phyloP scores from a whole-genome alignment of 1,140 invertebrate species.

The Drosophila azteca region DNA sequence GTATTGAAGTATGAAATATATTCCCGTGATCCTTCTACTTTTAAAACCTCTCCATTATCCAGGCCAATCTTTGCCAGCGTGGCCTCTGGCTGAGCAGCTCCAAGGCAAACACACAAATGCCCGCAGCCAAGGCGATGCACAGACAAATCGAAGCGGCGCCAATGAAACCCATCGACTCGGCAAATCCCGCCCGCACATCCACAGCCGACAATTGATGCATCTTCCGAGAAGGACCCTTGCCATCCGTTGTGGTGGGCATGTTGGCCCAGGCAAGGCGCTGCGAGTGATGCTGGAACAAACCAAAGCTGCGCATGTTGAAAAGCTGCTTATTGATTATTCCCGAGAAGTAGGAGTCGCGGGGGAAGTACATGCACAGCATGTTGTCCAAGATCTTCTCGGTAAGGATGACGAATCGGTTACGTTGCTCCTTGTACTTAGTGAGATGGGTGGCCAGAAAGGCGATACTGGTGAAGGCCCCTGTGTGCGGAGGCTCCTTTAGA shows the following conservation, averaged over 20 bases:
- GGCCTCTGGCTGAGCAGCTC: constrained; percentile 28
- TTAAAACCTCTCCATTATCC: constrained; percentile 15
- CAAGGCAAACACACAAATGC: constrained; percentile 32
- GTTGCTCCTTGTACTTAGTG: constrained; percentile 2
- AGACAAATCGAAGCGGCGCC: constrained; percentile 48
- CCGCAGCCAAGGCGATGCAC: constrained; percentile 4
- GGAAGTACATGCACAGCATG: constrained; percentile 63
- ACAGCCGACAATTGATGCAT: neutral
- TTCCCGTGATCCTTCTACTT: neutral
- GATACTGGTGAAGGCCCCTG: constrained; percentile 33
- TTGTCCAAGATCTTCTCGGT: constrained; percentile 52
- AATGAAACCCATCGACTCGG: constrained; percentile 57
- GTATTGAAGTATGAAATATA: constrained; percentile 3
- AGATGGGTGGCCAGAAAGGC: constrained; percentile 47
- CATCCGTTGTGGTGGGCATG: constrained; percentile 10
- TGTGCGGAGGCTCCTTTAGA: constrained; percentile 13
- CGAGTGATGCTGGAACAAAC: constrained; percentile 33
- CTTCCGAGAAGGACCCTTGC: neutral
- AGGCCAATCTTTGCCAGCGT: constrained; percentile 13
- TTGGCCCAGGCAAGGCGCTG: constrained; percentile 13
- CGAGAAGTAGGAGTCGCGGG: constrained; percentile 49
- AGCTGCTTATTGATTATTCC: constrained; percentile 21
- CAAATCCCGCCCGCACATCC: neutral
- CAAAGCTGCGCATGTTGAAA: constrained; percentile 58
- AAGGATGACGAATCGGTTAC: constrained; percentile 20